A percentile compares a stretch with the other conserved stretches of the same genome.
Conservation (phyloP, 2,113 vertebrate genomes). For the Seriola rivoliana region DNA sequence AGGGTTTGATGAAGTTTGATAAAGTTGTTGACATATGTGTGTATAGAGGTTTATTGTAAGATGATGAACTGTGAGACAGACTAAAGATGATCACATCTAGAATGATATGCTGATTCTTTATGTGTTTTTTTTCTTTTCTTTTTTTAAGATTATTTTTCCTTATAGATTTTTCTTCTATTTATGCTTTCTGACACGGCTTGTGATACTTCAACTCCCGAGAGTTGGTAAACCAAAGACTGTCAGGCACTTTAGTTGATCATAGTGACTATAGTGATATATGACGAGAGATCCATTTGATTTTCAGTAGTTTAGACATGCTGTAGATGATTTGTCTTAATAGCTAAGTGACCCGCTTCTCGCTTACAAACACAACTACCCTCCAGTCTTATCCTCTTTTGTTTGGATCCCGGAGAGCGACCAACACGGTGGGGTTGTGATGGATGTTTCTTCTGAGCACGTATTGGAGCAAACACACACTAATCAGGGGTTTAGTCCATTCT, state of each 20-base stretch:
- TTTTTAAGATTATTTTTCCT: slow-evolving; percentile 1
- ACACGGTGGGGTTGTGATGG: background rate
- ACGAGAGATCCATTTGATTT: slow-evolving; percentile 5
- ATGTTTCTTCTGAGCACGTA: background rate
- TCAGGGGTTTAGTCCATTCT: background rate
- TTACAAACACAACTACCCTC: slow-evolving; percentile 10
- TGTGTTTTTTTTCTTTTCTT: slow-evolving; percentile 22
- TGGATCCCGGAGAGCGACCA: background rate
- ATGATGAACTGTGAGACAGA: slow-evolving; percentile 21
- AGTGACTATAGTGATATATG: background rate
- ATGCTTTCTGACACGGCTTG: slow-evolving; percentile 58
- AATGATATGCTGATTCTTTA: slow-evolving; percentile 26
- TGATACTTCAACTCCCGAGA: slow-evolving; percentile 51
- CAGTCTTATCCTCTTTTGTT: background rate
- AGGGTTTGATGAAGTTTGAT: slow-evolving; percentile 77
- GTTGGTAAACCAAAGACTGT: slow-evolving; percentile 80
- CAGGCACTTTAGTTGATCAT: slow-evolving; percentile 66
- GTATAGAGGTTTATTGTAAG: slow-evolving; percentile 31
- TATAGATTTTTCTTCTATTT: background rate
- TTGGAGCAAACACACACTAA: slow-evolving; percentile 6
- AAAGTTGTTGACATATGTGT: slow-evolving; percentile 26
- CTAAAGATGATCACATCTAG: slow-evolving; percentile 38
- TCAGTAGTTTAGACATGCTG: slow-evolving; percentile 3
- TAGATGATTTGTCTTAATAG: slow-evolving; percentile 21
- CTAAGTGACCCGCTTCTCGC: slow-evolving; percentile 12